Evolutionary conservation across 2,888 invertebrate genomes (phyloP).

Genomic region (Bembecia ichneumoniformis): DNA sequence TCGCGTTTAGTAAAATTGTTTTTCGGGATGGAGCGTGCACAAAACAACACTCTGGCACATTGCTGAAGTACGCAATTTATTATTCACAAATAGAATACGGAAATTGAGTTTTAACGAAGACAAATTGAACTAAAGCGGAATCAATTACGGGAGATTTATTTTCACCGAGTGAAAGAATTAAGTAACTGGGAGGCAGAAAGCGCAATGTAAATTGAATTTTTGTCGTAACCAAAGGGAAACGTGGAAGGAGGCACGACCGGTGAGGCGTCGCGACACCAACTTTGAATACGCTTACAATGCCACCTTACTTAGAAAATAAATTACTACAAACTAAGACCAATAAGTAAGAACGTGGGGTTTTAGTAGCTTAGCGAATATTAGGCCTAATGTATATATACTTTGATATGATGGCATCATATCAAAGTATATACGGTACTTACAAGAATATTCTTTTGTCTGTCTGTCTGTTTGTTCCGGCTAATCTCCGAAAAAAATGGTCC

Average conservation of each 20-base stretch:
- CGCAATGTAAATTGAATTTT: slow-evolving; percentile 61
- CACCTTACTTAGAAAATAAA: neutral
- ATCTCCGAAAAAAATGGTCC: too few relatives aligned
- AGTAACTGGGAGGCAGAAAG: slow-evolving; percentile 56
- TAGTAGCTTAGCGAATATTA: too few relatives aligned
- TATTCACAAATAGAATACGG: slow-evolving; percentile 67
- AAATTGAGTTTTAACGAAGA: slow-evolving; percentile 71
- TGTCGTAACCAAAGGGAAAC: slow-evolving; percentile 20
- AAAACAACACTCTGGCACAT: slow-evolving; percentile 45
- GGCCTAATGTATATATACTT: too few relatives aligned
- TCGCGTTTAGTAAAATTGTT: slow-evolving; percentile 41
- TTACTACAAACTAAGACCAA: neutral
- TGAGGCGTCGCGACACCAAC: neutral
- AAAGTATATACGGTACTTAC: too few relatives aligned
- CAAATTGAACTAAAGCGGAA: slow-evolving; percentile 69
- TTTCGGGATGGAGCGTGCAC: slow-evolving; percentile 27
- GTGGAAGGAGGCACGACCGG: neutral
- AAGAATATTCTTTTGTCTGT: too few relatives aligned
- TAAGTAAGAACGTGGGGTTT: too few relatives aligned
- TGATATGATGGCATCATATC: too few relatives aligned
- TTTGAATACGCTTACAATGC: neutral
- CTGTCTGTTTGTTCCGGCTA: too few relatives aligned
- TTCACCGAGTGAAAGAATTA: slow-evolving; percentile 62
- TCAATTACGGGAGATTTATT: slow-evolving; percentile 69
- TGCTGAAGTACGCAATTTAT: slow-evolving; percentile 60